Conservation (phyloP, 2,888 invertebrate genomes). For the Uropetala carovei region DNA sequence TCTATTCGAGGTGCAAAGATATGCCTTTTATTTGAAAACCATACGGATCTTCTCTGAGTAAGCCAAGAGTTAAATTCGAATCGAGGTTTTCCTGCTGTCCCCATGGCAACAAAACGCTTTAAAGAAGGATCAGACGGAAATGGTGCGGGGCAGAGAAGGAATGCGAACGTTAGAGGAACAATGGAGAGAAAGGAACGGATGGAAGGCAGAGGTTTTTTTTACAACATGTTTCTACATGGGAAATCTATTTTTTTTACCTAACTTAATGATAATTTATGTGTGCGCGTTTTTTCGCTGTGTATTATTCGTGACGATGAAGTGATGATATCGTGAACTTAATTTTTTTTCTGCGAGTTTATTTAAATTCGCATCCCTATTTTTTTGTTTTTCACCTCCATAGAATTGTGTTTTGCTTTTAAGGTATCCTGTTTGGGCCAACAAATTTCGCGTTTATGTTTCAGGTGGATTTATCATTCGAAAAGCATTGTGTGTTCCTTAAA, state of each 20-base stretch:
- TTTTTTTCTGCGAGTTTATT: not conserved
- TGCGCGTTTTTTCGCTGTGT: not conserved
- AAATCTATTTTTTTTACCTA: not conserved
- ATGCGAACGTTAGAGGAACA: slow-evolving; percentile 7
- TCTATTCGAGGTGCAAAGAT: too few species aligned
- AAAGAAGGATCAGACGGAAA: not conserved
- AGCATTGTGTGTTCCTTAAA: too few species aligned
- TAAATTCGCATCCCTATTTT: not conserved
- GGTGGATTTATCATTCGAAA: too few species aligned
- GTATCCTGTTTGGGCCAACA: too few species aligned
- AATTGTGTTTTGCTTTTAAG: too few species aligned
- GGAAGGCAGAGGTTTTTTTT: not conserved
- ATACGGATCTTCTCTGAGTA: too few species aligned
- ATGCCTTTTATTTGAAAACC: too few species aligned
- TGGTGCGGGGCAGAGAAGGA: not conserved
- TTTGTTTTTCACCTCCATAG: not conserved
- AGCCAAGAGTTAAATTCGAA: too few species aligned
- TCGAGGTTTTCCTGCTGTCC: not conserved
- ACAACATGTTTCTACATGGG: not conserved
- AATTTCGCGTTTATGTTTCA: too few species aligned
- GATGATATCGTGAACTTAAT: not conserved
- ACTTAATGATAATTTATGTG: slow-evolving; percentile 16
- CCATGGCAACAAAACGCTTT: not conserved
- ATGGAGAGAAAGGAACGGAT: not conserved
- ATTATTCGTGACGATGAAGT: not conserved